Evolutionary conservation across 1,140 invertebrate genomes (phyloP).

Genomic region (Orchestia grillus): DNA sequence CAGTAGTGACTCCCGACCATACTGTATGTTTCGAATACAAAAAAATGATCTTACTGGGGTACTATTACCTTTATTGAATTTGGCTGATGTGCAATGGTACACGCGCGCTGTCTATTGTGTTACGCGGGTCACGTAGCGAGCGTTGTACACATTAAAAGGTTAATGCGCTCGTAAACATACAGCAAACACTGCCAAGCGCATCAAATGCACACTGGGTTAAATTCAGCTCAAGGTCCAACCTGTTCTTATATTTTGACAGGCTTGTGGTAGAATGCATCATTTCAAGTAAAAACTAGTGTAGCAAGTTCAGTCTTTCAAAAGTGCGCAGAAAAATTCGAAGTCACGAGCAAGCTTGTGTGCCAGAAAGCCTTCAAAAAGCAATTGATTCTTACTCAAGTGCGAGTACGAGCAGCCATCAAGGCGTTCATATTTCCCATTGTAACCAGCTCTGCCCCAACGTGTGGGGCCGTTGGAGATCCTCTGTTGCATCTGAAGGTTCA

Average conservation of each 20-base stretch:
- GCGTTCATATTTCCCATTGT: no score
- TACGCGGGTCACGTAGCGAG: neutral
- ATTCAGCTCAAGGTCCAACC: neutral
- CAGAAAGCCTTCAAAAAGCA: neutral
- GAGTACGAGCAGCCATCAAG: neutral
- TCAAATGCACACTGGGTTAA: neutral
- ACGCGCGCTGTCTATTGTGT: conserved; percentile 10
- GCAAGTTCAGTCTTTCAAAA: neutral
- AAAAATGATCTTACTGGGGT: neutral
- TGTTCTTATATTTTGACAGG: neutral
- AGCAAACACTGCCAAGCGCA: neutral
- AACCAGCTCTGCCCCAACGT: no score
- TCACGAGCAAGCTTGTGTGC: neutral
- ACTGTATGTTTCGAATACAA: neutral
- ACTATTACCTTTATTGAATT: neutral
- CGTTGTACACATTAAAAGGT: neutral
- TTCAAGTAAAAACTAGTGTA: neutral
- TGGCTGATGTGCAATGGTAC: neutral
- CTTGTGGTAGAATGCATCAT: neutral
- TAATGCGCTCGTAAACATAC: conserved; percentile 18
- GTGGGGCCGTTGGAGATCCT: no score
- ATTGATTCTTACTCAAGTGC: neutral
- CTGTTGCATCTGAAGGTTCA: no score
- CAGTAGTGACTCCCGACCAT: neutral
- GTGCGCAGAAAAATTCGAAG: neutral